Conservation (phyloP, 2,797 vertebrate genomes). For the Bothrops alternatus region DNA sequence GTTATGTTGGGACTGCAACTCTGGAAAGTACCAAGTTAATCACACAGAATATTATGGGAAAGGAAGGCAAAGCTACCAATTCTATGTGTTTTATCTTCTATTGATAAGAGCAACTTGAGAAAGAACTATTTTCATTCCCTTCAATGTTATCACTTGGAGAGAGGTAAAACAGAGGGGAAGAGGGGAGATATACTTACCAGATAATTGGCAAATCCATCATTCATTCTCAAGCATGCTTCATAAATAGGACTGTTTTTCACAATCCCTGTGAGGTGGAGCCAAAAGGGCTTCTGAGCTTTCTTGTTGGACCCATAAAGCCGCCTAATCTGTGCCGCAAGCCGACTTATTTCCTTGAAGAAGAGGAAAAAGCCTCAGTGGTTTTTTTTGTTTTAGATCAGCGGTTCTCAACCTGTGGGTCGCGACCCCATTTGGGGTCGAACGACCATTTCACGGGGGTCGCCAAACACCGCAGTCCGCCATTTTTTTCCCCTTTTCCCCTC, state of each 20-base stretch:
- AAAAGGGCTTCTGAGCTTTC: slow-evolving; percentile 81
- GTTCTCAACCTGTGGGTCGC: too few species aligned
- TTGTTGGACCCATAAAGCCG: slow-evolving; percentile 89
- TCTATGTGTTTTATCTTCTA: background rate
- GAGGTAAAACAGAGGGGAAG: background rate
- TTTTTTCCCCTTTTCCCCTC: too few species aligned
- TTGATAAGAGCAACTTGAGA: background rate
- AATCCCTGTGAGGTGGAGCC: slow-evolving; percentile 82
- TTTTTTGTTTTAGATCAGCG: background rate
- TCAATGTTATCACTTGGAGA: background rate
- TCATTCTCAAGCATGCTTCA: slow-evolving; percentile 87
- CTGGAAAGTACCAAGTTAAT: background rate
- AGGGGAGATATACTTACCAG: slow-evolving; percentile 67
- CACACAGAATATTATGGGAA: background rate
- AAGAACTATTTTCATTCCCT: background rate
- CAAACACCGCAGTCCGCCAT: too few species aligned
- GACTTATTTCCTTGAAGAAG: slow-evolving; percentile 80
- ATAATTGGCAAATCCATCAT: slow-evolving; percentile 87
- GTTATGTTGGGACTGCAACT: background rate
- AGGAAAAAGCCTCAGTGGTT: background rate
- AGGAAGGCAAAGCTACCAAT: background rate
- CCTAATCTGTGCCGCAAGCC: slow-evolving; percentile 85
- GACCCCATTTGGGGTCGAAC: too few species aligned
- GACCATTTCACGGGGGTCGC: too few species aligned
- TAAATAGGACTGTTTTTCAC: slow-evolving; percentile 75